These are phyloP conservation scores for Cervus canadensis DNA, from an alignment of 2,113 vertebrate genomes.

Conservation along the genomic window DNA sequence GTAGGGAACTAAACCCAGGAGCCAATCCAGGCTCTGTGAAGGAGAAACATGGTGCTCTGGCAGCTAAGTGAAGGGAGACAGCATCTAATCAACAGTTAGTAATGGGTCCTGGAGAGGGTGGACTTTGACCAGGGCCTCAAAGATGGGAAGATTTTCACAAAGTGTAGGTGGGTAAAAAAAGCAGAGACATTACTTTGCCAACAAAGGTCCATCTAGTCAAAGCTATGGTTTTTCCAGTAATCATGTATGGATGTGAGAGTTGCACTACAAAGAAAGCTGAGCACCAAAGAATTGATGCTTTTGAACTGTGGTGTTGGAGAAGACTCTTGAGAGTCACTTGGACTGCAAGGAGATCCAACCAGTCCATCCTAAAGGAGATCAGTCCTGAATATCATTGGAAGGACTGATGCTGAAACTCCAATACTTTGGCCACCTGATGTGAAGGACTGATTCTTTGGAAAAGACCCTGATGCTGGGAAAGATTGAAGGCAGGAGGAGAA, in stretches of 20 bases:
- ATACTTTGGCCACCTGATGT: not conserved
- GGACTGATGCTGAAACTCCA: not conserved
- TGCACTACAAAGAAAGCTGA: not conserved
- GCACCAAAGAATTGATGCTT: not conserved
- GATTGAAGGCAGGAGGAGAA: not conserved
- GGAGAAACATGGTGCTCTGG: not conserved
- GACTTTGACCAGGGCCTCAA: not conserved
- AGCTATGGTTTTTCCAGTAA: not conserved
- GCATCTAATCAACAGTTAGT: not conserved
- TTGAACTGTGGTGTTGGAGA: not conserved
- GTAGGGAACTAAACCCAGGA: not conserved
- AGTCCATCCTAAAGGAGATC: not conserved
- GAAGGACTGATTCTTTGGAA: not conserved
- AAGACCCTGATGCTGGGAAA: not conserved
- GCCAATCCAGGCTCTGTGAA: not conserved
- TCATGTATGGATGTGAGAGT: not conserved
- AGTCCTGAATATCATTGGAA: not conserved
- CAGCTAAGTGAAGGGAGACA: not conserved
- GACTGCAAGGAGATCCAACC: not conserved
- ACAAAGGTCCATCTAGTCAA: not conserved
- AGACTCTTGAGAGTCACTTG: not conserved
- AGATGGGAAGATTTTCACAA: not conserved
- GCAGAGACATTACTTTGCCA: not conserved
- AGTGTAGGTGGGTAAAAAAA: not conserved
- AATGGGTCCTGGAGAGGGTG: not conserved